Conservation (phyloP, 2,797 vertebrate species). For the Dermochelys coriacea region DNA sequence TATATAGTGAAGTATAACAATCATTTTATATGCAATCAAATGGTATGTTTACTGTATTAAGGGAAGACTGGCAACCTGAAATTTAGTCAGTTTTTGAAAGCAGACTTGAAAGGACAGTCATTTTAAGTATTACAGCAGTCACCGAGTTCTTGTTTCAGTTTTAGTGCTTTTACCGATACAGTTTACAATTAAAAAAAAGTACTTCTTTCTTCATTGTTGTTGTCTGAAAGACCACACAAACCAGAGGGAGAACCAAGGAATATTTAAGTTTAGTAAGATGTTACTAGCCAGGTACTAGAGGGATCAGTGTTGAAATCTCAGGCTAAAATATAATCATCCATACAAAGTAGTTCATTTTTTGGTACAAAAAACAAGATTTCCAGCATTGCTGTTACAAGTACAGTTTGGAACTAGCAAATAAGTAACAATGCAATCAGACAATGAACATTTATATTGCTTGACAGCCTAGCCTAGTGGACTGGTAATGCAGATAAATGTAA, state of each 20-base stretch:
- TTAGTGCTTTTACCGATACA: neutral
- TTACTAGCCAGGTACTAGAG: neutral
- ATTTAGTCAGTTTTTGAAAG: neutral
- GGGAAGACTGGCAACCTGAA: neutral
- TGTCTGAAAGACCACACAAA: constrained; percentile 25
- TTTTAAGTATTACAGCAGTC: neutral
- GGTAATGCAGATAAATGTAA: neutral
- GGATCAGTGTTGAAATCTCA: constrained; percentile 36
- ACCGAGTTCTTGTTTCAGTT: constrained; percentile 1
- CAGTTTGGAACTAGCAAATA: neutral
- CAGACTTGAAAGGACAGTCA: neutral
- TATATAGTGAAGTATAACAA: neutral
- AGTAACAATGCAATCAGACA: neutral
- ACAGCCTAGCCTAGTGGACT: neutral
- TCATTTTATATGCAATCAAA: neutral
- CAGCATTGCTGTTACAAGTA: neutral
- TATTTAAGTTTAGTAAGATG: neutral
- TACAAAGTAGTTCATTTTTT: constrained; percentile 22
- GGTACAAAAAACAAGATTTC: constrained; percentile 24
- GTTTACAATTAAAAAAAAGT: constrained; percentile 32
- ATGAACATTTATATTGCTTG: neutral
- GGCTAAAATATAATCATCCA: constrained; percentile 32
- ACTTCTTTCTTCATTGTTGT: constrained; percentile 2
- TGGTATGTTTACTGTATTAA: neutral
- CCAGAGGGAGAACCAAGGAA: constrained; percentile 25